Base-by-base conservation (phyloP, 2,113 vertebrate genomes). In the Rhea pennata region DNA sequence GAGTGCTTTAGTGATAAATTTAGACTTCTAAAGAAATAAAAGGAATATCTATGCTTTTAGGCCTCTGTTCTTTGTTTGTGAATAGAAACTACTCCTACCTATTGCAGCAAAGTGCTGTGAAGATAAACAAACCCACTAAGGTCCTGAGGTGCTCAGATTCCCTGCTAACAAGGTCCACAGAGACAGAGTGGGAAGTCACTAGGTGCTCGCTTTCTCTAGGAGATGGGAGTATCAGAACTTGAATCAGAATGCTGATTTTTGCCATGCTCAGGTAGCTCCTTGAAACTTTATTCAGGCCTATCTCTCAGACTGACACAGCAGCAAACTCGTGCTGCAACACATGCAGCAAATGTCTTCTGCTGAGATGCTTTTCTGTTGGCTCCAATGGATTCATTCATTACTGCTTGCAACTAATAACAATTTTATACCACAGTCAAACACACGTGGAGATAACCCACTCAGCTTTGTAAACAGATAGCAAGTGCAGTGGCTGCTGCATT, bases 41-140 rank as follows among this genome's bases (percentile, higher is more conserved):
- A 75, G 33, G 58, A 62, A 22, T 36, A 89, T 91, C 77, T 93
- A 33, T 91, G 50, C 59, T 89, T 95, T 93, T 56, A 89, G 78
- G 26, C 10, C 23, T 85, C 71, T 84, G 29, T 21, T 89, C 58
- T 84, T 50, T 23, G 6, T 91, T 75, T 83, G 36, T 85, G 70
- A 82, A 54, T 44, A 91, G 70, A 65, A 96, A 33, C 40, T 77
- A 31, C 65, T 93, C 44, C 50, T 91, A 58, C 84, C 46, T 89
- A 39, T 93, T 70, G 50, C 39, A 71, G 46, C 73, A 59, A 85
- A 73, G 62, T 65, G 58, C 64, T 93, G 64, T 56, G 62, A 59
- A 91, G 59, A 83, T 83, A 88, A 90, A 91, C 78, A 93, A 92
- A 72, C 48, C 50, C 50, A 21, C 83, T 83, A 71, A 80, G 46